Evolutionary conservation across 2,113 vertebrate genomes (phyloP).

Genomic region (Hippopotamus amphibius): DNA sequence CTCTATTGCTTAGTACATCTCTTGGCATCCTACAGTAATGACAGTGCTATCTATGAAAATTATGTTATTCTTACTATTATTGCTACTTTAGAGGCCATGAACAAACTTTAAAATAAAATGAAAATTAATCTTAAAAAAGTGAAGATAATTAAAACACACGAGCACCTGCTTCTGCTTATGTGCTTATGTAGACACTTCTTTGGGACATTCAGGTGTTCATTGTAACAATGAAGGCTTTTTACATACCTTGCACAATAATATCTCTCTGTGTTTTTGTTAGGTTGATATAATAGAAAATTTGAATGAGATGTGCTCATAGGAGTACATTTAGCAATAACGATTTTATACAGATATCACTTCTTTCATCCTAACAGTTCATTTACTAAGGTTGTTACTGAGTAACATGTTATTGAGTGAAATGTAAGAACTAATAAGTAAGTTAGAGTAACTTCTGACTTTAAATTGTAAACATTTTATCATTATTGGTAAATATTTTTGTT

Average conservation of each 20-base stretch:
- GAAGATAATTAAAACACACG: not conserved
- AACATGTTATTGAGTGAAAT: not conserved
- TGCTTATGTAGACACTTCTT: not conserved
- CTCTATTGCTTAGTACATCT: not conserved
- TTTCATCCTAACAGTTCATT: conserved; percentile 7
- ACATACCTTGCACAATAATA: not conserved
- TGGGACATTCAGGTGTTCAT: not conserved
- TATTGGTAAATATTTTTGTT: conserved; percentile 13
- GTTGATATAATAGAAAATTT: not conserved
- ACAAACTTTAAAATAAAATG: not conserved
- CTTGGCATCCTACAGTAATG: not conserved
- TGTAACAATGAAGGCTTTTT: not conserved
- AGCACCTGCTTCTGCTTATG: not conserved
- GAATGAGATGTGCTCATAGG: not conserved
- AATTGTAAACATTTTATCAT: not conserved
- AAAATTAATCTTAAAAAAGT: not conserved
- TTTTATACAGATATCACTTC: not conserved
- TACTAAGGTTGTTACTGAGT: not conserved
- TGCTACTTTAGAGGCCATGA: not conserved
- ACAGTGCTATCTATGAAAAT: not conserved
- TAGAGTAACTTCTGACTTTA: not conserved
- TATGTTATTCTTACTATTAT: not conserved
- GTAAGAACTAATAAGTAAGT: not conserved
- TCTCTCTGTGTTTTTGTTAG: not conserved
- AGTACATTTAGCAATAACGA: not conserved